These are phyloP conservation scores for Chrysochloris asiatica DNA, from an alignment of 2,113 vertebrate genomes.

Conservation along the genomic window DNA sequence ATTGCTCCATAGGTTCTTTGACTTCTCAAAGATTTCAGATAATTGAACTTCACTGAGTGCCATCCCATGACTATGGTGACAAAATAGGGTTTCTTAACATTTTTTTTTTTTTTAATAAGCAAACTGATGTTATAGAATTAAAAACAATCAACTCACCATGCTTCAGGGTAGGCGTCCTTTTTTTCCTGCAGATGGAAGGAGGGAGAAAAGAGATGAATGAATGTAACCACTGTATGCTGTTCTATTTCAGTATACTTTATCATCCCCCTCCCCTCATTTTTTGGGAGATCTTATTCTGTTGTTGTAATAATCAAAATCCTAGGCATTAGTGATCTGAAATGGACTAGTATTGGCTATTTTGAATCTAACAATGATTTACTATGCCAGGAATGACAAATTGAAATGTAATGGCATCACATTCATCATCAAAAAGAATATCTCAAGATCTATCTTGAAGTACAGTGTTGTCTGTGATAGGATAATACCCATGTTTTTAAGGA, in stretches of 20 bases:
- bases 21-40: background rate
- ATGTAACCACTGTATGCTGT: constrained; percentile 58
- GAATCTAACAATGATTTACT: too few species aligned
- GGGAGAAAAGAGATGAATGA: constrained; percentile 56
- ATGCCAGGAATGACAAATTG: too few species aligned
- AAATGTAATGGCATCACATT: too few species aligned
- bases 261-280: constrained; percentile 68
- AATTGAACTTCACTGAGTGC: background rate
- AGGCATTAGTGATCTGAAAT: too few species aligned
- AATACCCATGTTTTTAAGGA: too few species aligned
- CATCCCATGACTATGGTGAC: background rate
- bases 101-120: constrained; percentile 64
- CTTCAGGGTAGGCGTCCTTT: constrained; percentile 70
- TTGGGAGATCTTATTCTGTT: constrained; percentile 70
- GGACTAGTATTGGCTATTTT: too few species aligned
- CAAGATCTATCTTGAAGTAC: too few species aligned
- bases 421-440: too few species aligned
- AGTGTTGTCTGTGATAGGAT: too few species aligned
- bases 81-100: background rate
- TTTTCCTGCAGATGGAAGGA: constrained; percentile 62
- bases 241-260: constrained; percentile 78
- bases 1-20: background rate
- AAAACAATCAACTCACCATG: constrained; percentile 45
- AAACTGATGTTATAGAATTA: constrained; percentile 64
- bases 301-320: too few species aligned